Percentiles rank a stretch among this genome's conserved stretches.
Conservation (phyloP, 1,140 invertebrate species). For the Phocides pigmalion region DNA sequence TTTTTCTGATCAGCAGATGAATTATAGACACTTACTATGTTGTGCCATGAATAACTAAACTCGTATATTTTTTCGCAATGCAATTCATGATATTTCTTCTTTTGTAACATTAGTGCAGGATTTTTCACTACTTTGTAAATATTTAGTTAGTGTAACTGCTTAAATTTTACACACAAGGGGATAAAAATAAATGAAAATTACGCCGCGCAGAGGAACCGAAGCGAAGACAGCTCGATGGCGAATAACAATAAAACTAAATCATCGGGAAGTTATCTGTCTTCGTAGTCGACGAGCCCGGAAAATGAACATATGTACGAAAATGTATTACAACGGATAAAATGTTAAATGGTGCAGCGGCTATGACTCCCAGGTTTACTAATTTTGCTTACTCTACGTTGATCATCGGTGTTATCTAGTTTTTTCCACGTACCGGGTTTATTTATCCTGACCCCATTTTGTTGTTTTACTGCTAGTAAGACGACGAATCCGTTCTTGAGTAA, state of each 20-base stretch:
- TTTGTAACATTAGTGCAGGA: too few species aligned
- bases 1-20: too few species aligned
- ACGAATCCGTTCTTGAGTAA: background rate
- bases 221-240: slow-evolving; percentile 65
- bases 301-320: slow-evolving; percentile 70
- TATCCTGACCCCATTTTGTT: slow-evolving; percentile 4
- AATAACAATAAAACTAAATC: slow-evolving; percentile 82
- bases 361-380: slow-evolving; percentile 55
- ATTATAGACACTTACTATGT: too few species aligned
- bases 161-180: slow-evolving; percentile 19
- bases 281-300: slow-evolving; percentile 57
- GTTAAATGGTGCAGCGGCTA: slow-evolving; percentile 67
- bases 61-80: too few species aligned
- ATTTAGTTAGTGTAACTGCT: background rate
- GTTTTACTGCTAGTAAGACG: background rate
- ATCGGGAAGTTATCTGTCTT: slow-evolving; percentile 81
- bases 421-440: background rate
- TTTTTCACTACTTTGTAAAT: too few species aligned
- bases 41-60: too few species aligned
- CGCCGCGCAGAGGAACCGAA: slow-evolving; percentile 42
- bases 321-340: slow-evolving; percentile 70
- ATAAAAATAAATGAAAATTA: slow-evolving; percentile 30
- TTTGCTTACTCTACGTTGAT: slow-evolving; percentile 39
- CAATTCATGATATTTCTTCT: too few species aligned
- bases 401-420: background rate